Evolutionary conservation across 2,888 invertebrate species (phyloP).

Genomic region (Hirtodrosophila histrioides): DNA sequence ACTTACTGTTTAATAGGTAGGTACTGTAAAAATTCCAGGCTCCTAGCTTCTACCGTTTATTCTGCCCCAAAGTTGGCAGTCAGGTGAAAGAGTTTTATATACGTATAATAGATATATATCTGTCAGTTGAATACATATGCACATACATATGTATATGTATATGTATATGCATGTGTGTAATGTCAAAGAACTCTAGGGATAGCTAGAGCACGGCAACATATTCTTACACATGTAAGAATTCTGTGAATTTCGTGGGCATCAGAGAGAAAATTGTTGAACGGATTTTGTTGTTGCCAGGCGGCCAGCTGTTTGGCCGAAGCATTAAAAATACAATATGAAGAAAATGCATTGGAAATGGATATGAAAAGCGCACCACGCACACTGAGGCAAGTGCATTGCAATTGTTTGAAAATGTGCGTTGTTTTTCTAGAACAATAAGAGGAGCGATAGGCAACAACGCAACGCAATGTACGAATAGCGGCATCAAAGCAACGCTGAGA

Average conservation of each 20-base stretch:
- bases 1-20: no score
- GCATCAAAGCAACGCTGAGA: slow-evolving; percentile 8
- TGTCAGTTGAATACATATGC: no score
- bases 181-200: slow-evolving; percentile 36
- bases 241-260: slow-evolving; percentile 13
- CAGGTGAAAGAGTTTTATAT: no score
- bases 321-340: slow-evolving; percentile 39
- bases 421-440: slow-evolving; percentile 44
- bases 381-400: slow-evolving; percentile 36
- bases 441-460: slow-evolving; percentile 12
- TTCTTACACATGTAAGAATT: slow-evolving; percentile 21
- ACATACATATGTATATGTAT: neutral
- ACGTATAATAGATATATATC: no score
- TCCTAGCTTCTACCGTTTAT: no score
- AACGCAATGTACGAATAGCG: slow-evolving; percentile 5
- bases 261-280: slow-evolving; percentile 14
- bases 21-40: no score
- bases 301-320: slow-evolving; percentile 36
- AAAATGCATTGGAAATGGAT: slow-evolving; percentile 14
- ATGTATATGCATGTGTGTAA: neutral
- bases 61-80: no score
- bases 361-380: slow-evolving; percentile 14
- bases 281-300: slow-evolving; percentile 34
- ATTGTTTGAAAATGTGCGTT: neutral
- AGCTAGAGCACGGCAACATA: neutral